Evolutionary conservation across 2,113 vertebrate genomes (phyloP).

Genomic region (Clinocottus analis): DNA sequence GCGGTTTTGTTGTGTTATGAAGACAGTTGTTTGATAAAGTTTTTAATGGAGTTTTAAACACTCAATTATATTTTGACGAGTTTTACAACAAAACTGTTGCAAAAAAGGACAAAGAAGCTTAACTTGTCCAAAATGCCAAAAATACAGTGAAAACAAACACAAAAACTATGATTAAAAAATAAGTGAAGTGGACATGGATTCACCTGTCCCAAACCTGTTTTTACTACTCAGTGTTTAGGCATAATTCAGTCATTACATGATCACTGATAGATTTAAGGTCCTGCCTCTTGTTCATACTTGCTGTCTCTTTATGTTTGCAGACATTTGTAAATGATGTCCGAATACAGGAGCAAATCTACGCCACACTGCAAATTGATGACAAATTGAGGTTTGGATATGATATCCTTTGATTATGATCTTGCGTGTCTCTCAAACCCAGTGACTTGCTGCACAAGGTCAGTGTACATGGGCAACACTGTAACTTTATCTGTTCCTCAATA

Average conservation of each 20-base stretch:
- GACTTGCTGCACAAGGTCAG: conserved; percentile 13
- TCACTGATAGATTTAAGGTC: background rate
- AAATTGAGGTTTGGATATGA: conserved; percentile 98
- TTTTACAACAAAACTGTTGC: background rate
- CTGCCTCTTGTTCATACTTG: conserved; percentile 5
- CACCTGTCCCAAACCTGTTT: background rate
- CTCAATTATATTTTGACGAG: background rate
- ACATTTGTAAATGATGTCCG: conserved; percentile 97
- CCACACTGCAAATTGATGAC: conserved; percentile 94
- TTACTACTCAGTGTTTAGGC: background rate
- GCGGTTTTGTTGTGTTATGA: no score
- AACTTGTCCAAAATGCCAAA: no score
- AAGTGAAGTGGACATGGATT: no score
- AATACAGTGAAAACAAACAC: no score
- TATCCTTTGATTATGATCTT: conserved; percentile 86
- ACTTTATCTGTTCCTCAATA: conserved; percentile 55
- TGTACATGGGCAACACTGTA: conserved; percentile 40
- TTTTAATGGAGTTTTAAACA: background rate
- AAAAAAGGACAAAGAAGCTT: background rate
- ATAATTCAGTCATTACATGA: background rate
- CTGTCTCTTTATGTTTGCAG: conserved; percentile 78
- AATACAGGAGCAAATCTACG: conserved; percentile 95
- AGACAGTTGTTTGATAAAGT: no score
- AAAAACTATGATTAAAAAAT: no score
- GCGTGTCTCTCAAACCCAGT: background rate